Conservation (phyloP, 2,113 vertebrate species). For the Lampris incognitus region DNA sequence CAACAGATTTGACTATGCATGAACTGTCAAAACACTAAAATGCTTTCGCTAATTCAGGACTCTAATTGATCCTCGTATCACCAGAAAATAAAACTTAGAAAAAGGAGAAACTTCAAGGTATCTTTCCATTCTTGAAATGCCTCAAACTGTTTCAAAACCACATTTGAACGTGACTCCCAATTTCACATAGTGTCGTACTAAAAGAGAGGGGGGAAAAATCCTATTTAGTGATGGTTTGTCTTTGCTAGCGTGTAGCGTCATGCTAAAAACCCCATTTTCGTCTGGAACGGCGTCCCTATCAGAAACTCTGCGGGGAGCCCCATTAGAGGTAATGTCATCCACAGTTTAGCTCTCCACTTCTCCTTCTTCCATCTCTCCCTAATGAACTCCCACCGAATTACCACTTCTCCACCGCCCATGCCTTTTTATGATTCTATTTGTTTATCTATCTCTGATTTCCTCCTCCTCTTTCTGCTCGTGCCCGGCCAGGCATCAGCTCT, state of each 20-base stretch:
- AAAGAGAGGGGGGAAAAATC: slow-evolving; percentile 66
- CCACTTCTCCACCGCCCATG: slow-evolving; percentile 74
- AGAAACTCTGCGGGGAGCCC: slow-evolving; percentile 80
- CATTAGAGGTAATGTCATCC: slow-evolving; percentile 84
- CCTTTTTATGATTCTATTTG: slow-evolving; percentile 88
- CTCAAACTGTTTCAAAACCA: slow-evolving; percentile 68
- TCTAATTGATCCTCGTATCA: too few relatives aligned
- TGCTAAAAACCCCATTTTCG: slow-evolving; percentile 77
- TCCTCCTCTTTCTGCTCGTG: slow-evolving; percentile 58
- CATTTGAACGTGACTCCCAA: slow-evolving; percentile 69
- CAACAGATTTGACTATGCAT: too few relatives aligned
- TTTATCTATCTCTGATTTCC: slow-evolving; percentile 84
- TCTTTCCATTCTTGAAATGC: slow-evolving; percentile 15
- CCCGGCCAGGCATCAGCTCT: slow-evolving; percentile 59
- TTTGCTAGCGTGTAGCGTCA: slow-evolving; percentile 68
- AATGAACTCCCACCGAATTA: slow-evolving; percentile 85
- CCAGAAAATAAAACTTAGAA: too few relatives aligned
- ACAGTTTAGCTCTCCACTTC: slow-evolving; percentile 73
- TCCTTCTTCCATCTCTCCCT: slow-evolving; percentile 77
- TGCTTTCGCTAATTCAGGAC: too few relatives aligned
- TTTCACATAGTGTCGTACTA: slow-evolving; percentile 71
- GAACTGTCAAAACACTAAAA: too few relatives aligned
- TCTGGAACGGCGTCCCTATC: slow-evolving; percentile 77
- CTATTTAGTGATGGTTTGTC: slow-evolving; percentile 78
- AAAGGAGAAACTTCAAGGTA: too few relatives aligned